Base-by-base conservation (phyloP, 2,797 vertebrate species). In the Sebastes alutus region DNA sequence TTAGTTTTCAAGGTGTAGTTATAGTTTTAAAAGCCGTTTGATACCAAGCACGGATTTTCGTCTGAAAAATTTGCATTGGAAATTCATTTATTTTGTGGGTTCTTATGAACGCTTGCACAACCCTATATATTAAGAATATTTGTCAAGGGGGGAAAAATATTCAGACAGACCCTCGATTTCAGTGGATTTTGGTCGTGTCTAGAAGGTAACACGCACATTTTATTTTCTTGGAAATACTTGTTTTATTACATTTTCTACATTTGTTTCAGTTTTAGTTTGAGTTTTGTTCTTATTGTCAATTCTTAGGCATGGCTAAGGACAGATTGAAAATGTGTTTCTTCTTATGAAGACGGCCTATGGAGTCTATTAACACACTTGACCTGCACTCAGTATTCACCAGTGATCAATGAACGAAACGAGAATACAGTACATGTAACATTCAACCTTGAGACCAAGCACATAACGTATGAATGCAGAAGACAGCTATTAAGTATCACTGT, bases 71-170 rank as follows among this genome's bases (percentile, higher is more conserved):
- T 42, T 0, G 1, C 42, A 46, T 2, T 46, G 38, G 38, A 14
- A 42, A 42, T 42, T 42, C 0, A 42, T 42, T 46, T 46, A 46
- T 46, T 46, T 46, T 16, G 0, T 0, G 1, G 42, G 16, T 46
- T 46, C 42, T 46, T 46, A 46, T 7, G 14, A 46, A 46, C 3
- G 42, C 14, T 46, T 46, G 42, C 42, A 46, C 42, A 46, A 16
- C 42, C 42, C 16, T 46, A 5, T n/a, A n/a, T n/a, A n/a, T n/a
- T n/a, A n/a, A n/a, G n/a, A 7, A 18, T 7, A 46, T 46, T 46
- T 46, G 42, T 46, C n/a, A n/a, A 1, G 0, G 16, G 16, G 42
- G 1, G 1, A 18, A 46, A 46, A 46, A 46, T 46, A 46, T 18
- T 46, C 42, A 46, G 42, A 46, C 0, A 1, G 16, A 46, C n/a